Conservation (phyloP, 1,140 invertebrate genomes). For the Drosophila nikananu region DNA sequence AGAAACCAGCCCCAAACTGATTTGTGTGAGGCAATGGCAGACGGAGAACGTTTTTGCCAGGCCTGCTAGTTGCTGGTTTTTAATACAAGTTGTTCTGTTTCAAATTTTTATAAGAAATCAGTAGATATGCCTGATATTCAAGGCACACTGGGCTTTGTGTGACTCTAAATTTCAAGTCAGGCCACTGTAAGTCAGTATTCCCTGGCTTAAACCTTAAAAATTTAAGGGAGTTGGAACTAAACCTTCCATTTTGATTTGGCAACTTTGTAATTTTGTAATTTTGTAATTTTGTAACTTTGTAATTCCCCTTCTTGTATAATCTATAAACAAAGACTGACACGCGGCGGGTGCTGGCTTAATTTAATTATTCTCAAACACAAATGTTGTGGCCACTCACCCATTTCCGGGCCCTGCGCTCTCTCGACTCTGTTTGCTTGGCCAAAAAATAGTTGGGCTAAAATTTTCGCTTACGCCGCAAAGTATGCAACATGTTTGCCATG, state of each 20-base stretch:
- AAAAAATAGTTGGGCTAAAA: conserved; percentile 36
- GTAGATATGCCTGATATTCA: no score
- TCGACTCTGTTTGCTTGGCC: conserved; percentile 26
- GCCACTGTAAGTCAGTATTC: no score
- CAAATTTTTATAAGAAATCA: no score
- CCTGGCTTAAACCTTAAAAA: background rate
- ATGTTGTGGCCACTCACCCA: conserved; percentile 33
- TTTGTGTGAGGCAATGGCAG: background rate
- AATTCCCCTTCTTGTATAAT: background rate
- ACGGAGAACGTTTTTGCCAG: background rate
- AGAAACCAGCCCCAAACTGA: background rate
- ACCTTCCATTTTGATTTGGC: background rate
- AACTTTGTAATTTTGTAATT: background rate
- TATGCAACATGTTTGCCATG: conserved; percentile 73
- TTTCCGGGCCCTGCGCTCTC: background rate
- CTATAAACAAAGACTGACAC: conserved; percentile 17
- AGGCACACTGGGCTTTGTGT: no score
- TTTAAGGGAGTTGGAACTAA: background rate
- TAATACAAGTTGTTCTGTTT: background rate
- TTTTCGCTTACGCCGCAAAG: conserved; percentile 71
- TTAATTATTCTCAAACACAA: conserved; percentile 49
- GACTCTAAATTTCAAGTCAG: no score
- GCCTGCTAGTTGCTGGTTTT: background rate
- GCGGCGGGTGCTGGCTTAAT: conserved; percentile 21
- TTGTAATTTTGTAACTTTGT: background rate